These are phyloP conservation scores for Brachionus calyciflorus DNA, from an alignment of 1,140 invertebrate species.

Conservation along the genomic window DNA sequence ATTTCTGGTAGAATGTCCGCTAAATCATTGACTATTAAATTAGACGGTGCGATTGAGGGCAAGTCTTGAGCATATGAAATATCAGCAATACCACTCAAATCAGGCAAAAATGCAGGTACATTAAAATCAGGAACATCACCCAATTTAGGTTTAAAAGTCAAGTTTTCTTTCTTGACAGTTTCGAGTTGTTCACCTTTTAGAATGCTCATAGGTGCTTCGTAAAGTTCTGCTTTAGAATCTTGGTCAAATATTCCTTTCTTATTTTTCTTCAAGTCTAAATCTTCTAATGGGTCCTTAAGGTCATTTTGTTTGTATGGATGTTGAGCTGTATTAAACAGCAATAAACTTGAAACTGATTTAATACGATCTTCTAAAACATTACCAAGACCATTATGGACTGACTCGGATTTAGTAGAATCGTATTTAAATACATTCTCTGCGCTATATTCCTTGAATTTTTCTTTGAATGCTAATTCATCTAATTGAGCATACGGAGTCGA, in stretches of 20 bases:
- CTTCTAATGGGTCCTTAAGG: conserved; percentile 18
- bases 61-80: conserved; percentile 37
- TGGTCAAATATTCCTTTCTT: conserved; percentile 28
- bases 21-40: conserved; percentile 31
- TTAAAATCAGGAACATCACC: conserved; percentile 45
- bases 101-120: conserved; percentile 40
- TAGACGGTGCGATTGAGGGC: conserved; percentile 41
- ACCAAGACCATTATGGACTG: neutral
- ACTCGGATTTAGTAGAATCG: neutral
- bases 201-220: conserved; percentile 16
- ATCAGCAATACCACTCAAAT: conserved; percentile 41
- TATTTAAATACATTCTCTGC: conserved; percentile 22
- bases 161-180: neutral
- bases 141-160: conserved; percentile 42
- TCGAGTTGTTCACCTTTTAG: conserved; percentile 42
- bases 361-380: conserved; percentile 27
- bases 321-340: conserved; percentile 38
- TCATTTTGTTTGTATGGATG: conserved; percentile 45
- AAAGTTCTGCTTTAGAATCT: conserved; percentile 16
- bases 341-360: conserved; percentile 14
- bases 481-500: conserved; percentile 14
- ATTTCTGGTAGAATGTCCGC: conserved; percentile 39
- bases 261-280: conserved; percentile 10
- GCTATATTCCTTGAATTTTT: conserved; percentile 29
- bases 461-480: conserved; percentile 39